These are phyloP conservation scores for Chelonus insularis DNA, from an alignment of 1,140 invertebrate species.

Conservation along the genomic window DNA sequence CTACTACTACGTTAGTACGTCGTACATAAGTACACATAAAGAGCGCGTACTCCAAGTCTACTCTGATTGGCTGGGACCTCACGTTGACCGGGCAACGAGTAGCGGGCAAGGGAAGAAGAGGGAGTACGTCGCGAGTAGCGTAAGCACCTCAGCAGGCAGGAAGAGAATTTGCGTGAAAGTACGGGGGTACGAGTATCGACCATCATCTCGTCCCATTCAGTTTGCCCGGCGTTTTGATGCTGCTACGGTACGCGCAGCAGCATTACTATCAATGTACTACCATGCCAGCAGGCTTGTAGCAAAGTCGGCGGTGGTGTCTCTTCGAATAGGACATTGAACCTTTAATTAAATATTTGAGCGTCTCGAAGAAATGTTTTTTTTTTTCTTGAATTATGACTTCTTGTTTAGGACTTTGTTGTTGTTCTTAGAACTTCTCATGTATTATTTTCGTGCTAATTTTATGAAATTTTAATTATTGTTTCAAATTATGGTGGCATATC, in stretches of 20 bases:
- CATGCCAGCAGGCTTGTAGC: constrained; percentile 1
- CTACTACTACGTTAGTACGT: constrained; percentile 17
- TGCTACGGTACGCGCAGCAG: constrained; percentile 31
- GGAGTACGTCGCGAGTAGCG: background rate
- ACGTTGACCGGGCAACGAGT: constrained; percentile 26
- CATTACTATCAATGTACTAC: background rate
- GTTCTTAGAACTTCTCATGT: too few species aligned
- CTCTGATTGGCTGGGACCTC: constrained; percentile 30
- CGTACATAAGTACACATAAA: constrained; percentile 12
- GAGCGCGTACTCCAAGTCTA: constrained; percentile 18
- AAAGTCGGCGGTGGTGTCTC: background rate
- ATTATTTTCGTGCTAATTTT: too few species aligned
- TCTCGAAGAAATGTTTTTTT: too few species aligned
- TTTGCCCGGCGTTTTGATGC: constrained; percentile 35
- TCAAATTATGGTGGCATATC: too few species aligned
- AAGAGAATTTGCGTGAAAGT: constrained; percentile 6
- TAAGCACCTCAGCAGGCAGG: background rate
- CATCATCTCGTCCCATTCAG: constrained; percentile 50
- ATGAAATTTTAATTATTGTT: too few species aligned
- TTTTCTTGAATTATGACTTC: too few species aligned
- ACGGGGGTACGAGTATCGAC: constrained; percentile 39
- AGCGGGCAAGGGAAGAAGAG: background rate
- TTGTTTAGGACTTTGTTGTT: too few species aligned
- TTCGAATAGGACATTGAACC: constrained; percentile 7
- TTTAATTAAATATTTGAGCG: background rate